A percentile compares a stretch with the other conserved stretches of the same genome.
Evolutionary conservation across 1,140 invertebrate species (phyloP).

Genomic region (Scylla paramamosain): DNA sequence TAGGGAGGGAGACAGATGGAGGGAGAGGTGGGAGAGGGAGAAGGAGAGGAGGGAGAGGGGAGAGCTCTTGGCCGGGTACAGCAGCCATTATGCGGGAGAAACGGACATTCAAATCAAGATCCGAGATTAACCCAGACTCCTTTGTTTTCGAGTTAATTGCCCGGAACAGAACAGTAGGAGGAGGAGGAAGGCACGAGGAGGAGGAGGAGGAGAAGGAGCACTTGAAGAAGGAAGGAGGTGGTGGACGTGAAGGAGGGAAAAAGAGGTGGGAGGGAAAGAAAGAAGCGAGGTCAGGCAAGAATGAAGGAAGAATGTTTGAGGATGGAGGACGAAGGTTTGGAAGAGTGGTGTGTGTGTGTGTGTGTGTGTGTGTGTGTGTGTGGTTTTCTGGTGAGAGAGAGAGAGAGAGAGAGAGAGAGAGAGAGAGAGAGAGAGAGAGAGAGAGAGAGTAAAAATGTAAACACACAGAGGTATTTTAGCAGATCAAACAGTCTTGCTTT

Average conservation of each 20-base stretch:
- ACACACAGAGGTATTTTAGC: too few species aligned
- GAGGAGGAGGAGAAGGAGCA: constrained; percentile 18
- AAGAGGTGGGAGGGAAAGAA: not conserved
- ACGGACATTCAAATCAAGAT: constrained; percentile 72
- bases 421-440: constrained; percentile 1
- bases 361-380: constrained; percentile 25
- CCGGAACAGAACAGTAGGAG: constrained; percentile 55
- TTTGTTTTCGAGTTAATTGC: constrained; percentile 73
- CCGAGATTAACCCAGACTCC: constrained; percentile 68
- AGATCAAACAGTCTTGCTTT: too few species aligned
- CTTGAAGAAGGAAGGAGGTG: constrained; percentile 31
- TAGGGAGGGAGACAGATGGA: not conserved
- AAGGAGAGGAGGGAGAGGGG: not conserved
- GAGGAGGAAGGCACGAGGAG: not conserved
- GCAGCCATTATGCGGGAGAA: constrained; percentile 70
- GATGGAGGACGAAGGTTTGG: not conserved
- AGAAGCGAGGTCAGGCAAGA: not conserved
- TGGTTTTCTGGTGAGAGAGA: not conserved
- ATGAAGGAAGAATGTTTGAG: too few species aligned
- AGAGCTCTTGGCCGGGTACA: constrained; percentile 24
- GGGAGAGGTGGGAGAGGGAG: constrained; percentile 8
- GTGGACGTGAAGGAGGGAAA: not conserved
- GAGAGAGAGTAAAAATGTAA: not conserved
- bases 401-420: constrained; percentile 18
- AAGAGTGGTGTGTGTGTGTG: not conserved